Evolutionary conservation across 2,113 vertebrate genomes (phyloP).

Genomic region (Tragelaphus strepsiceros): DNA sequence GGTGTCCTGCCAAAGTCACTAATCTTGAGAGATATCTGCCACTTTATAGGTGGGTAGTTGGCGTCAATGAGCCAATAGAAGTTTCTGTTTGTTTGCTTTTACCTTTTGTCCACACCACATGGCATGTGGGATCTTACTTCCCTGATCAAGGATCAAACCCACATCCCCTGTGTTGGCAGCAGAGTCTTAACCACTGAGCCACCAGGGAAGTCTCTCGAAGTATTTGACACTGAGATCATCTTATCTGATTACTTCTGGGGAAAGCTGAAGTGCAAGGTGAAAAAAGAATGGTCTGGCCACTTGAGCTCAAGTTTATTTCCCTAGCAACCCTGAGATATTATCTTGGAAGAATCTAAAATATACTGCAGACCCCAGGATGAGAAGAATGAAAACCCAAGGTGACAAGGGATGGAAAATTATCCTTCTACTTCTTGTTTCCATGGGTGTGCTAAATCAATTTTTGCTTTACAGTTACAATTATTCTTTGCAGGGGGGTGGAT

Average conservation of each 20-base stretch:
- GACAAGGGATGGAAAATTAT: not conserved
- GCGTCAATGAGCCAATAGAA: not conserved
- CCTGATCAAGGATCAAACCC: not conserved
- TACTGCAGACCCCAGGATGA: not conserved
- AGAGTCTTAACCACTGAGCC: not conserved
- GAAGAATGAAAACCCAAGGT: not conserved
- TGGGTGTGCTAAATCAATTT: not conserved
- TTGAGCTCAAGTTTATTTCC: not conserved
- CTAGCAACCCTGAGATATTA: not conserved
- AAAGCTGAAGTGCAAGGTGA: not conserved
- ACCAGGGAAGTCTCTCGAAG: not conserved
- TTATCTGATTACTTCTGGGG: not conserved
- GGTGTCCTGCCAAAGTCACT: not conserved
- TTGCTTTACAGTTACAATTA: not conserved
- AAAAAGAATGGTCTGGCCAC: not conserved
- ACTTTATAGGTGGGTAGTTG: not conserved
- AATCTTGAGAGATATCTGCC: not conserved
- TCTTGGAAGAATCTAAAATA: conserved; percentile 1
- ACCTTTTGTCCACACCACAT: not conserved
- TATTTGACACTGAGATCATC: not conserved
- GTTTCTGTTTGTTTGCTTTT: not conserved
- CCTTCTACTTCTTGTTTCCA: not conserved
- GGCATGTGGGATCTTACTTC: not conserved
- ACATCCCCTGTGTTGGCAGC: not conserved
- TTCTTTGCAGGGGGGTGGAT: not conserved